These are phyloP conservation scores for Aelia acuminata DNA, from an alignment of 2,888 invertebrate genomes.

Conservation along the genomic window DNA sequence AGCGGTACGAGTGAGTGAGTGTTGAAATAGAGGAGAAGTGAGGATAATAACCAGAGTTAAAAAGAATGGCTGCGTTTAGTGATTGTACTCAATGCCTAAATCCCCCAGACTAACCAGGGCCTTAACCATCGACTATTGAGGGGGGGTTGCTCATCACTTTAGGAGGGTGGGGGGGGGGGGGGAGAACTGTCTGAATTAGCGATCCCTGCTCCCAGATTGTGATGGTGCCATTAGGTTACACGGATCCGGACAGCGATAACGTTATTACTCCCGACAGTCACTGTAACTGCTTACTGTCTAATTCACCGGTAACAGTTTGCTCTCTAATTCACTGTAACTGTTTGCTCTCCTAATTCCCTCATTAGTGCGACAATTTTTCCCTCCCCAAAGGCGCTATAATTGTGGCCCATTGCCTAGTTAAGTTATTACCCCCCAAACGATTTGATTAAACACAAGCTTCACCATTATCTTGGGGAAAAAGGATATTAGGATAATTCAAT, in stretches of 20 bases:
- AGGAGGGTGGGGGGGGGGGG: not conserved
- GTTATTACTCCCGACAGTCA: constrained; percentile 9
- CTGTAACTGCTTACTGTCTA: not conserved
- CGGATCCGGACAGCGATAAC: constrained; percentile 7
- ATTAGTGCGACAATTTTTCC: constrained; percentile 5
- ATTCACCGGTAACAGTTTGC: not conserved
- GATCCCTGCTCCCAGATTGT: not conserved
- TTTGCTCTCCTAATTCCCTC: not conserved
- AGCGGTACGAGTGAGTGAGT: not conserved
- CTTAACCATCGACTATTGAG: not conserved
- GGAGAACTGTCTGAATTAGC: too few relatives aligned
- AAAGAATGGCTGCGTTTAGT: not conserved
- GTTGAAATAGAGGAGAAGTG: not conserved
- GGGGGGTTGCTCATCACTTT: not conserved
- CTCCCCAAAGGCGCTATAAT: constrained; percentile 1
- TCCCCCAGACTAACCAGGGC: not conserved
- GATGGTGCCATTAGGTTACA: constrained; percentile 25
- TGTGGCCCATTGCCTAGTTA: constrained; percentile 11
- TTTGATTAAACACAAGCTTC: not conserved
- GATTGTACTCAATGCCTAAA: not conserved
- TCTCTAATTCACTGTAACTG: not conserved
- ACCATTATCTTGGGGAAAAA: not conserved
- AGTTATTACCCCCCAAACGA: not conserved
- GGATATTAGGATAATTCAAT: not conserved
- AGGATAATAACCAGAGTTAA: not conserved